Conservation (phyloP, 2,797 vertebrate species). For the Buceros bicornis region DNA sequence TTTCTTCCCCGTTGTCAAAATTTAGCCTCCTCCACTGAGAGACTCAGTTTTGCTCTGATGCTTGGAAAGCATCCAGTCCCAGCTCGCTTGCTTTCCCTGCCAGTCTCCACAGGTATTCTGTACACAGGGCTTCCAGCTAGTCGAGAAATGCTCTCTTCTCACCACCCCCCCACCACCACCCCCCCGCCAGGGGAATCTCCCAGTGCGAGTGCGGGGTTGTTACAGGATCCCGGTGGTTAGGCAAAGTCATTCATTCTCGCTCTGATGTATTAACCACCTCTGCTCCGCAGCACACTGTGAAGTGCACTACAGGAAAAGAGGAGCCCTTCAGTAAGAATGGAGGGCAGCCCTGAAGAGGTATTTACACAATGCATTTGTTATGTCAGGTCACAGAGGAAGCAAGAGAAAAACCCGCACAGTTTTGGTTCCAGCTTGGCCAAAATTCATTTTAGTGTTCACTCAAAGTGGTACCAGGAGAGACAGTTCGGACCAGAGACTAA, state of each 20-base stretch:
- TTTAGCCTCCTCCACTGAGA: conserved; percentile 67
- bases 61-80: conserved; percentile 75
- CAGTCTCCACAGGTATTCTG: conserved; percentile 72
- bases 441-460: background rate
- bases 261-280: background rate
- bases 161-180: background rate
- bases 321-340: background rate
- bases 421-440: background rate
- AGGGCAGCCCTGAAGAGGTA: background rate
- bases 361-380: background rate
- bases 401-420: background rate
- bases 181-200: conserved; percentile 57
- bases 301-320: background rate
- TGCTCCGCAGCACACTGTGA: background rate
- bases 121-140: conserved; percentile 65
- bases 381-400: background rate
- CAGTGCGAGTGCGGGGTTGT: background rate
- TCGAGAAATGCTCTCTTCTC: conserved; percentile 40
- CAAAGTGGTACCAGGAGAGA: background rate
- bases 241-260: conserved; percentile 2
- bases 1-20: conserved; percentile 62
- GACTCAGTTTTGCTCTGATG: conserved; percentile 60
- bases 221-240: conserved; percentile 2
- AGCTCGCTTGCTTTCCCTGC: conserved; percentile 50
- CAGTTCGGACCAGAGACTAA: background rate